Conservation (phyloP, 2,888 invertebrate species). For the Isoperla grammatica region DNA sequence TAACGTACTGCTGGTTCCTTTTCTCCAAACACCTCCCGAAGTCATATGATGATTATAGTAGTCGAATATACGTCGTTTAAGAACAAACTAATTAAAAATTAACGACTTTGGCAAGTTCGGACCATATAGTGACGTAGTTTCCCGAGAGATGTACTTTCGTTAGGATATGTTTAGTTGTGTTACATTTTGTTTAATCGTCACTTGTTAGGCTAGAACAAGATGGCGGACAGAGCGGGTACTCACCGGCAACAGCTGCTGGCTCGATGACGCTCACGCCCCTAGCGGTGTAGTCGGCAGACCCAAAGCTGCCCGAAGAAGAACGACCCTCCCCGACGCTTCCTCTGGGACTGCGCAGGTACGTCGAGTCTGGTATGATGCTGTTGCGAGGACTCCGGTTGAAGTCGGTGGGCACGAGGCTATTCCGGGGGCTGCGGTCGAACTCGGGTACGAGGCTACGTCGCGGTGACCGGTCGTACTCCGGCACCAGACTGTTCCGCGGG, state of each 20-base stretch:
- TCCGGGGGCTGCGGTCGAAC: slow-evolving; percentile 49
- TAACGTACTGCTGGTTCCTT: too few species aligned
- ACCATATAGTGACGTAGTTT: too few species aligned
- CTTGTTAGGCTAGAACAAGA: too few species aligned
- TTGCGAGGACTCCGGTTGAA: slow-evolving; percentile 49
- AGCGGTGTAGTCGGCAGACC: slow-evolving; percentile 4
- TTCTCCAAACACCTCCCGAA: too few species aligned
- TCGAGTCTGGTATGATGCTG: slow-evolving; percentile 50
- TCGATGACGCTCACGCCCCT: slow-evolving; percentile 20
- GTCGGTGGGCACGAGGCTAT: slow-evolving; percentile 23
- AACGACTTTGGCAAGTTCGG: too few species aligned
- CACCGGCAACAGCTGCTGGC: slow-evolving; percentile 17
- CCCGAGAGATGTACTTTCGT: too few species aligned
- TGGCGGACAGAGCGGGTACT: too few species aligned
- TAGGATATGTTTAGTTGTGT: too few species aligned
- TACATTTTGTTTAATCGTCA: too few species aligned
- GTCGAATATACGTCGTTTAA: too few species aligned
- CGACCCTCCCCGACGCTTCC: slow-evolving; percentile 50
- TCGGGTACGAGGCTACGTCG: slow-evolving; percentile 41
- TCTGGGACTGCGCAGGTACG: slow-evolving; percentile 53
- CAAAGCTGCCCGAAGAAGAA: slow-evolving; percentile 14
- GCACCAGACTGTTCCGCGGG: slow-evolving; percentile 50
- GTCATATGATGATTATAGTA: too few species aligned
- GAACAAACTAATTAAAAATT: too few species aligned
- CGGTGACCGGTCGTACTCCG: slow-evolving; percentile 40